Conservation (phyloP, 2,888 invertebrate species). For the Macrophya annulata region DNA sequence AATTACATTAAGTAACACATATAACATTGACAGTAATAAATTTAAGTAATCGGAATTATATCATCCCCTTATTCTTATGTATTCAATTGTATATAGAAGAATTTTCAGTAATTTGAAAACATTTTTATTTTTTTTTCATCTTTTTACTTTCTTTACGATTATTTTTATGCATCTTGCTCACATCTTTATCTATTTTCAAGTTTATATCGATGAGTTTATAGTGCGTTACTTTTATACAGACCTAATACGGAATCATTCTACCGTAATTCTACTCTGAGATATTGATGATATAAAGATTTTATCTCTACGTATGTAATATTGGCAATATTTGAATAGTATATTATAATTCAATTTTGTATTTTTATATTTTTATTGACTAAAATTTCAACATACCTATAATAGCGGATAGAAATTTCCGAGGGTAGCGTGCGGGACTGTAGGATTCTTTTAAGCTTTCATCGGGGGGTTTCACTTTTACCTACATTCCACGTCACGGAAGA, state of each 20-base stretch:
- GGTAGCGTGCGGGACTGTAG: conserved; percentile 44
- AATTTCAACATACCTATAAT: conserved; percentile 34
- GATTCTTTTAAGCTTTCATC: conserved; percentile 53
- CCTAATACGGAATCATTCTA: background rate
- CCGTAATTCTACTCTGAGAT: background rate
- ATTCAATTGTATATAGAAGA: background rate
- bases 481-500: conserved; percentile 52
- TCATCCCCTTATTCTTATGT: background rate
- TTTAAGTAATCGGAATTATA: background rate
- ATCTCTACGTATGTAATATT: background rate
- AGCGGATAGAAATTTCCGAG: conserved; percentile 40
- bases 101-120: background rate
- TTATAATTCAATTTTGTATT: background rate
- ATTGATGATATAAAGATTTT: conserved; percentile 2
- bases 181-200: background rate
- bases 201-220: background rate
- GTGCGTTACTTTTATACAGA: no score
- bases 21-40: background rate
- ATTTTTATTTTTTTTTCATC: background rate
- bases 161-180: background rate
- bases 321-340: background rate
- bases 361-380: conserved; percentile 12
- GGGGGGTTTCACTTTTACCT: conserved; percentile 54
- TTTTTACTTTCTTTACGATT: background rate
- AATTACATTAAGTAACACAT: background rate